Conservation (phyloP, 2,888 invertebrate genomes). For the Notocelia uddmanniana region DNA sequence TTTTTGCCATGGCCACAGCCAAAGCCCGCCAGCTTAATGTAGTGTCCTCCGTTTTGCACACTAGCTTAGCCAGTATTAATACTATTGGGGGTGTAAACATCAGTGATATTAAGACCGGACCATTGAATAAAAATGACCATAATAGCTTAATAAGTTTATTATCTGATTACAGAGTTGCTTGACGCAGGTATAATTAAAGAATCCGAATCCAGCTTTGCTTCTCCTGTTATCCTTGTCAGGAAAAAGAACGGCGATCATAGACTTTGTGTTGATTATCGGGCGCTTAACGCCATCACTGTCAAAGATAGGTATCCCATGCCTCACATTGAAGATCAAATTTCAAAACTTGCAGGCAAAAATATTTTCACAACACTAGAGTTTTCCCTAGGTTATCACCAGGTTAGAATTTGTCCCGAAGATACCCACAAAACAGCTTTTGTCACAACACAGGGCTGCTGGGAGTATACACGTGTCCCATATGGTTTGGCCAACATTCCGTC, state of each 20-base stretch:
- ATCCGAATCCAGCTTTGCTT: slow-evolving; percentile 8
- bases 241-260: slow-evolving; percentile 22
- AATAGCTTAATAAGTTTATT: slow-evolving; percentile 41
- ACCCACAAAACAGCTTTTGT: slow-evolving; percentile 34
- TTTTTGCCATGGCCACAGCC: background rate
- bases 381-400: no score
- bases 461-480: slow-evolving; percentile 37
- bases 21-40: background rate
- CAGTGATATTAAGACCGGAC: slow-evolving; percentile 37
- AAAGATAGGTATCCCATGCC: slow-evolving; percentile 53
- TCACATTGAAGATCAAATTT: slow-evolving; percentile 52
- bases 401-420: slow-evolving; percentile 22
- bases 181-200: slow-evolving; percentile 20
- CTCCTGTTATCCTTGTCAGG: slow-evolving; percentile 3
- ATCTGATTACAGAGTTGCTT: slow-evolving; percentile 47
- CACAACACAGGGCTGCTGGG: slow-evolving; percentile 32
- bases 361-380: slow-evolving; percentile 51
- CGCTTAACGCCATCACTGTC: slow-evolving; percentile 46
- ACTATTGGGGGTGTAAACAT: slow-evolving; percentile 40
- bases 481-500: slow-evolving; percentile 37
- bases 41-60: slow-evolving; percentile 1
- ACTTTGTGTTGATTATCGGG: slow-evolving; percentile 17
- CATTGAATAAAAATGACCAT: slow-evolving; percentile 37
- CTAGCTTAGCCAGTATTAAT: slow-evolving; percentile 10
- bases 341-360: slow-evolving; percentile 49